A percentile compares a stretch with the other conserved stretches of the same genome.
These are phyloP conservation scores for Heteronetta atricapilla DNA, from an alignment of 2,113 vertebrate species.

Conservation along the genomic window DNA sequence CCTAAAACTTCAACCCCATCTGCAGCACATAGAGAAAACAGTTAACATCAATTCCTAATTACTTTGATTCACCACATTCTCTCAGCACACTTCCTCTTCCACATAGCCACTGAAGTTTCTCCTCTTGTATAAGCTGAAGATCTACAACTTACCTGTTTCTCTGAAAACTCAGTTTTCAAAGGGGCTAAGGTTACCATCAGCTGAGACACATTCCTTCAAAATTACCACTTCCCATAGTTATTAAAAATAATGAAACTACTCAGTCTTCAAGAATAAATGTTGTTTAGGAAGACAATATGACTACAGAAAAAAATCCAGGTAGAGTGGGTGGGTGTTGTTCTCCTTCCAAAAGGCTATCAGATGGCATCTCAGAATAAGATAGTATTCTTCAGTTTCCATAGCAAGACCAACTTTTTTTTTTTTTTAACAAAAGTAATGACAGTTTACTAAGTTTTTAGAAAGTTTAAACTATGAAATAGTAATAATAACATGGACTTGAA, in stretches of 20 bases:
- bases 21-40: background rate
- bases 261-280: background rate
- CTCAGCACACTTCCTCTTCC: background rate
- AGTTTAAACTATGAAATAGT: background rate
- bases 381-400: background rate
- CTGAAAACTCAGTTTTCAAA: background rate
- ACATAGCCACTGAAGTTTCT: background rate
- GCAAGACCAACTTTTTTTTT: background rate
- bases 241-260: background rate
- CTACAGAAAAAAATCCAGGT: background rate
- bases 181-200: background rate
- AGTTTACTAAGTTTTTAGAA: background rate
- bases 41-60: rapidly evolving
- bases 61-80: background rate
- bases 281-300: background rate
- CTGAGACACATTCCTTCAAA: background rate
- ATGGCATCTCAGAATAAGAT: background rate
- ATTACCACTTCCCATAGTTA: background rate
- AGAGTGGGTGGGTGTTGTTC: background rate
- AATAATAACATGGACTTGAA: background rate
- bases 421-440: background rate
- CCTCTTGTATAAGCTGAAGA: background rate
- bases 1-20: background rate
- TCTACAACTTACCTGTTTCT: background rate
- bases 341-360: background rate